Base-by-base conservation (phyloP, 2,113 vertebrate species). In the Upupa epops region DNA sequence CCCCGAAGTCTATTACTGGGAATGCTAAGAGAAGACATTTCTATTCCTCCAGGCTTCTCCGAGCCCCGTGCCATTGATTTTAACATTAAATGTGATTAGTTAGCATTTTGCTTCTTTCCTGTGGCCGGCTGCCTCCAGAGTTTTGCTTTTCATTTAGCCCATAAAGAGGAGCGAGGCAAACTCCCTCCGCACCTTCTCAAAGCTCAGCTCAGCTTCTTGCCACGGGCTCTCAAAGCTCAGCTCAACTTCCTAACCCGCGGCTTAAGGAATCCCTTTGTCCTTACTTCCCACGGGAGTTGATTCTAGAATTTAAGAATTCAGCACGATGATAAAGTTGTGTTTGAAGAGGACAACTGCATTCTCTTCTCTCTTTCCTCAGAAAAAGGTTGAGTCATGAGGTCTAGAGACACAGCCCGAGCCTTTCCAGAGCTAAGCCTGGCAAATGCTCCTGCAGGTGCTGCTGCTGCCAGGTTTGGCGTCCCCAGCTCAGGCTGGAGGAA, bases 11-110 rank as follows among this genome's bases (percentile, higher is more conserved):
- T 86, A 70, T 78, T 83, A 75, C 69, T 55, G 78, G 72, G 69
- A 64, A 81, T 59, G 46, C 46, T 93, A 93, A 70, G 52, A 95
- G 88, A 94, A 70, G 32, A 65, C 83, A 96, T 96, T 94, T 95
- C 83, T 83, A 28, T 87, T 94, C 94, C 89, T 96, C 29, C 36
- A 84, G 88, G 71, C 73, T 94, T 92, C 40, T 96, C 86, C 72
- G 56, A 93, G 92, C n/a, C 74, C 76, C 86, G 60, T 83, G 36
- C 28, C 82, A 97, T 96, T 92, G 95, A 96, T 96, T 96, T 97
- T 94, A 95, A 92, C 82, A 87, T 94, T 96, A 89, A 91, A 93
- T 93, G 74, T 92, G 89, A 97, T 96, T 96, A 95, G 92, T 92
- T 97, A 95, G 85, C 75, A 93, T 94, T 97, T 96, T 96, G 51